Percentiles rank a stretch among this genome's conserved stretches.
phyloP scores from a whole-genome alignment of 2,113 vertebrate genomes.

The Gnathochromis pfefferi region DNA sequence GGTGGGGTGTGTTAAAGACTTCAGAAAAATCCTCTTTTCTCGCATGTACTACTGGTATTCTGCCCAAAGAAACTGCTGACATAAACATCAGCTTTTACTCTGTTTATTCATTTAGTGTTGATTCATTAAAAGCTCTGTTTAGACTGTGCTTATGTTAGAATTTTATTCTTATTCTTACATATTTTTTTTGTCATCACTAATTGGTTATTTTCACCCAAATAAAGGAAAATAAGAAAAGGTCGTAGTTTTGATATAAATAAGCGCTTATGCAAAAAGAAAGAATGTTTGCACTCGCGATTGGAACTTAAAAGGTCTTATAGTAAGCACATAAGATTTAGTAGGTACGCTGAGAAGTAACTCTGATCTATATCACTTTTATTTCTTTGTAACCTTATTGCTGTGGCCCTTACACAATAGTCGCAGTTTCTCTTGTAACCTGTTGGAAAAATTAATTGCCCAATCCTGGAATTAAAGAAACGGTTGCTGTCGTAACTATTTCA shows the following conservation, averaged over 20 bases:
- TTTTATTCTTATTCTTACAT: background rate
- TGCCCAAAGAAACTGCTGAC: background rate
- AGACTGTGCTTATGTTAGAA: background rate
- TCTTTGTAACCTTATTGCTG: background rate
- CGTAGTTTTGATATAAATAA: background rate
- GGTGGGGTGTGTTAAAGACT: background rate
- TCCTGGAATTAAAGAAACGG: background rate
- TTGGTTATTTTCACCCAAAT: background rate
- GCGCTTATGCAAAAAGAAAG: fast-evolving
- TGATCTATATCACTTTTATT: fast-evolving
- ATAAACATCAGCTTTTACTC: background rate
- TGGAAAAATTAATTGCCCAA: background rate
- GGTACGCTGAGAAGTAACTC: fast-evolving
- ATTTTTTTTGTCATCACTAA: background rate
- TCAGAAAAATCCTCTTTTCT: background rate
- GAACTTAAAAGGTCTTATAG: background rate
- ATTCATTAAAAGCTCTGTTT: background rate
- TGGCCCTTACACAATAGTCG: fast-evolving
- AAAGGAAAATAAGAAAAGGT: background rate
- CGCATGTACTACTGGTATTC: background rate
- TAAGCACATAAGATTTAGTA: background rate
- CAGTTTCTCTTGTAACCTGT: background rate
- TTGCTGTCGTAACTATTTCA: background rate
- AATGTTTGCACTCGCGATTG: background rate
- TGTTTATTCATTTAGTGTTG: background rate